Conservation (phyloP, 2,888 invertebrate genomes). For the Tenthredo scrophulariae region DNA sequence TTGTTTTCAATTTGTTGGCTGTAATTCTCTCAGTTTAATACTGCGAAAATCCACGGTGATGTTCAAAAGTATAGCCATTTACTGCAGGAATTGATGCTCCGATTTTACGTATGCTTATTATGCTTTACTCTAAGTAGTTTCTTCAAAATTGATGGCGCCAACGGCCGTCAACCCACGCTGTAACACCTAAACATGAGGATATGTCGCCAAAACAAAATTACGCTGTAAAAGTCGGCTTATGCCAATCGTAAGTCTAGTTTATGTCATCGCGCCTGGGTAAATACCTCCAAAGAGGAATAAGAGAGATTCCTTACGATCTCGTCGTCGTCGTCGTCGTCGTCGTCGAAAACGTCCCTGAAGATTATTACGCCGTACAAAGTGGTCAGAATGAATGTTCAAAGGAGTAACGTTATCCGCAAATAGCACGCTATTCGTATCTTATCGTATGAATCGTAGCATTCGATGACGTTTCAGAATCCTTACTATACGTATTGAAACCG, state of each 20-base stretch:
- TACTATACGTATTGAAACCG: too few relatives aligned
- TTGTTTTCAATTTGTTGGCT: not conserved
- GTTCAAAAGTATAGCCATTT: not conserved
- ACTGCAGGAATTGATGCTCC: not conserved
- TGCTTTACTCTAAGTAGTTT: not conserved
- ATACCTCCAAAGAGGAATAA: not conserved
- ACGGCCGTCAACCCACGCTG: not conserved
- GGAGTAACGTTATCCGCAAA: not conserved
- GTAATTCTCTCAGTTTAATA: not conserved
- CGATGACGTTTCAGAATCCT: not conserved
- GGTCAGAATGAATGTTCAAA: not conserved
- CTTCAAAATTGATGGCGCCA: slow-evolving; percentile 28
- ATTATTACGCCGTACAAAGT: slow-evolving; percentile 12
- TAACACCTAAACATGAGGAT: not conserved
- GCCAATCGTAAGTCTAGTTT: slow-evolving; percentile 38
- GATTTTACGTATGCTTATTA: not conserved
- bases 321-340: slow-evolving; percentile 31
- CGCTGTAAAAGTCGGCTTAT: not conserved
- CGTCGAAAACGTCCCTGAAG: not conserved
- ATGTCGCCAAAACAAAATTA: slow-evolving; percentile 22
- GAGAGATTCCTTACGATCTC: not conserved
- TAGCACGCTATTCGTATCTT: not conserved
- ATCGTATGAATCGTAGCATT: not conserved
- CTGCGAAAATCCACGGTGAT: not conserved
- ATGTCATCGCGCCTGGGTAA: not conserved